These are phyloP conservation scores for Pachycephala philippinensis DNA, from an alignment of 2,113 vertebrate genomes.

Conservation along the genomic window DNA sequence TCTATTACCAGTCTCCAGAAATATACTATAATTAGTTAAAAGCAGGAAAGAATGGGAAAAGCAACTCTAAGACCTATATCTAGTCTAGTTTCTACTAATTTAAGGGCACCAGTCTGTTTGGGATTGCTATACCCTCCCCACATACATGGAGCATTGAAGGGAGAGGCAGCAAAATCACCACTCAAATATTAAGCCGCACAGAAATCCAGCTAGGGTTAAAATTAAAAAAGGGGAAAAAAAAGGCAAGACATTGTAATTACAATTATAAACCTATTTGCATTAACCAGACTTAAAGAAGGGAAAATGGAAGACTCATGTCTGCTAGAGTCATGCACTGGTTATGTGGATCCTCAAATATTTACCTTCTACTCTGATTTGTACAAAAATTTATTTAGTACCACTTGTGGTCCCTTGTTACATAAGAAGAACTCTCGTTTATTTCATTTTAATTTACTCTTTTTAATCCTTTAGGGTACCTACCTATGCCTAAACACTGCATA, in stretches of 20 bases:
- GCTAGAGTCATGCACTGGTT: neutral
- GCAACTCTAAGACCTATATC: neutral
- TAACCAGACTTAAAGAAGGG: neutral
- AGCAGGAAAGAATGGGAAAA: neutral
- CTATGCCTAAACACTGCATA: neutral
- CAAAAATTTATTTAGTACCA: neutral
- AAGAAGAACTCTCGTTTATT: neutral
- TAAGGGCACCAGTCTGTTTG: neutral
- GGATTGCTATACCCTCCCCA: neutral
- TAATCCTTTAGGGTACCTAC: neutral
- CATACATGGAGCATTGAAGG: rapidly evolving
- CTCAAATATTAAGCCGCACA: neutral
- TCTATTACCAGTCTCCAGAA: neutral
- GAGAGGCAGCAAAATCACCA: neutral
- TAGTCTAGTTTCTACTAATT: neutral
- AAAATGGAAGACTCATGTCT: neutral
- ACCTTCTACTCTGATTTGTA: neutral
- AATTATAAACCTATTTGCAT: neutral
- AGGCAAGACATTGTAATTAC: neutral
- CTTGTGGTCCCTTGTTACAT: neutral
- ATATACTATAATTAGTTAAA: neutral
- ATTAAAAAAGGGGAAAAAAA: neutral
- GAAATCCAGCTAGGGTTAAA: neutral
- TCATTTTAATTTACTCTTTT: neutral
- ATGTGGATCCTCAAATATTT: neutral